Base-by-base conservation (phyloP, 30 jellyfish, hydroid and myxozoan species). In the Mastigias papua region DNA sequence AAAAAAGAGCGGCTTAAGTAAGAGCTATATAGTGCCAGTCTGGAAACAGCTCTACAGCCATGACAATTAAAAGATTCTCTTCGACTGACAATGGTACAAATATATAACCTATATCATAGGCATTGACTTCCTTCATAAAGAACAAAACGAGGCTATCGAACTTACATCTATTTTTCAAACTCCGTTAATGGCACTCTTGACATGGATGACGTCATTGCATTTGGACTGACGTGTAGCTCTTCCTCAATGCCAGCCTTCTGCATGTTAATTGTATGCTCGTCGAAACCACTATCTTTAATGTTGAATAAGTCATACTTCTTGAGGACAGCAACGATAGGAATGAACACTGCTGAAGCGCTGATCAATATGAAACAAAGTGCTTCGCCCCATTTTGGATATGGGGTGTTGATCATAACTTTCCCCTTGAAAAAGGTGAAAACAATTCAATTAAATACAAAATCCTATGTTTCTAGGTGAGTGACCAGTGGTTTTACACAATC, bases 341-440 rank as follows among this genome's bases (percentile, higher is more conserved):
- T 86, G 63, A 92, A 74, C 64, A 86, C 69, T 4, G 90, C 98
- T 0, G 97, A 86, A 29, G 90, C 89, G 42, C 87, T 34, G 75
- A 92, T 76, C 37, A 92, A 90, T 29, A 92, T 62, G 77, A 92
- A 86, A 67, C 98, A 86, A 58, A 92, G 70, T 13, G 97, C 98
- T 30, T 81, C 92, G 46, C 92, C 98, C 98, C 98, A 92, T 49
- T 48, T 61, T 17, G 98, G 98, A 32, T 92, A 92, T 6, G 80
- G 84, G 19, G 84, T 74, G 83, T 85, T 81, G 22, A 34, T 29
- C 89, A 48, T 69, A 46, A 87, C 97, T 21, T 29, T 81, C 28
- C 75, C 86, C 98, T 92, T 72, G 30, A 65, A 68, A 73, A 50
- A 73, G 60, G 35, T 22, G 57, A 37, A 37, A 75, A n/a, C n/a